Percentiles rank a stretch among this genome's conserved stretches.
Conservation (phyloP, 1,140 invertebrate genomes). For the Reticulitermes speratus region DNA sequence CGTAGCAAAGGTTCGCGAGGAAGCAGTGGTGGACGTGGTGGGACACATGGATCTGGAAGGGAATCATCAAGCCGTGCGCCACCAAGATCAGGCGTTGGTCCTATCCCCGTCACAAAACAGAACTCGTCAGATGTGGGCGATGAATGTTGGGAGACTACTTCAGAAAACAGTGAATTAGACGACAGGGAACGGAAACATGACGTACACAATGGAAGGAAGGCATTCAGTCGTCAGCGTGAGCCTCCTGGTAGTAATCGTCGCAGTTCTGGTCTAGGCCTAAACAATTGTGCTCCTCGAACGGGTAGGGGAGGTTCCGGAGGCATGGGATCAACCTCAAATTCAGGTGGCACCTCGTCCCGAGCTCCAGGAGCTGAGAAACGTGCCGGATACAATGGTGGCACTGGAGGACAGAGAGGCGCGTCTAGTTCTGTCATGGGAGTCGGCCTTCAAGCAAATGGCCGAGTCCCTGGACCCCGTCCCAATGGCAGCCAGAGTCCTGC, state of each 20-base stretch:
- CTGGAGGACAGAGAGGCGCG: slow-evolving; percentile 29
- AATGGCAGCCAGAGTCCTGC: slow-evolving; percentile 37
- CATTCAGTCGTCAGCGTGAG: slow-evolving; percentile 40
- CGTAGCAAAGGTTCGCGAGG: slow-evolving; percentile 36
- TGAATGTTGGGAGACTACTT: slow-evolving; percentile 68
- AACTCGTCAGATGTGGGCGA: slow-evolving; percentile 52
- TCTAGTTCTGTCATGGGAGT: not conserved
- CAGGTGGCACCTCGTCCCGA: slow-evolving; percentile 38
- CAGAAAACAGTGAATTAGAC: slow-evolving; percentile 62
- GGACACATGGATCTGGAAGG: not conserved
- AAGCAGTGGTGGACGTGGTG: slow-evolving; percentile 28
- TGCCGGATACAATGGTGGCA: slow-evolving; percentile 39
- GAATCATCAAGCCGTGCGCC: too few relatives aligned
- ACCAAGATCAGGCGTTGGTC: slow-evolving; percentile 9
- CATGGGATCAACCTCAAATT: not conserved
- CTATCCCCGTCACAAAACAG: slow-evolving; percentile 24
- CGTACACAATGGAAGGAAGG: slow-evolving; percentile 41
- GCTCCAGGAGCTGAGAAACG: slow-evolving; percentile 49
- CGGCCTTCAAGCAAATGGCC: slow-evolving; percentile 43
- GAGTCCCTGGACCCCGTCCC: slow-evolving; percentile 48
- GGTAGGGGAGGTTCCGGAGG: slow-evolving; percentile 13
- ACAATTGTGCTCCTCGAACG: not conserved
- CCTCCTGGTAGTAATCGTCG: slow-evolving; percentile 24
- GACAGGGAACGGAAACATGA: slow-evolving; percentile 48
- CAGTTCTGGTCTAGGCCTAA: slow-evolving; percentile 15